Evolutionary conservation across 2,113 vertebrate species (phyloP).

Genomic region (Merops nubicus): DNA sequence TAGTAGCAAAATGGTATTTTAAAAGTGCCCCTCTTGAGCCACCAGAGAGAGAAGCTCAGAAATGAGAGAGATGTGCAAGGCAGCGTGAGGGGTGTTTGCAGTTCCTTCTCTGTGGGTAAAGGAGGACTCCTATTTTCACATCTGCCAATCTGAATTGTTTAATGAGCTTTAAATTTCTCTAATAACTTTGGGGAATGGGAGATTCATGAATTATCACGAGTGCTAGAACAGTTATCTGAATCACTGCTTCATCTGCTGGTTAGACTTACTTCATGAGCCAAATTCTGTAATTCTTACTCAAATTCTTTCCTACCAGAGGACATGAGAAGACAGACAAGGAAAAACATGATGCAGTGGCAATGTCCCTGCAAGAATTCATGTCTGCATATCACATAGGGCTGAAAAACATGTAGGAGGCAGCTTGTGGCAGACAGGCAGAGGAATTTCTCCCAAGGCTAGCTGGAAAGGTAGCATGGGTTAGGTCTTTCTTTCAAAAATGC

Average conservation of each 20-base stretch:
- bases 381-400: not conserved
- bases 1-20: not conserved
- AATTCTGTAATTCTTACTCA: not conserved
- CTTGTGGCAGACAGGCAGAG: not conserved
- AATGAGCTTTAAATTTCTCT: not conserved
- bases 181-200: not conserved
- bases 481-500: not conserved
- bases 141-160: not conserved
- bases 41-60: not conserved
- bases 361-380: not conserved
- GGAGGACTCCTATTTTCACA: not conserved
- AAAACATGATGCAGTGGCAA: not conserved
- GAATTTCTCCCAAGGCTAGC: not conserved
- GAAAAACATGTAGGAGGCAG: not conserved
- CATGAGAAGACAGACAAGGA: rapidly evolving
- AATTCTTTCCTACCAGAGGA: not conserved
- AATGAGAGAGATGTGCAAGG: not conserved
- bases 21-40: not conserved
- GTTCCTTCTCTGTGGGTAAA: not conserved
- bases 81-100: not conserved
- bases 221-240: not conserved
- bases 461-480: not conserved
- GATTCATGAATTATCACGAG: not conserved
- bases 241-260: not conserved
- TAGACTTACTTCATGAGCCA: not conserved